Base-by-base conservation (phyloP, 2,113 vertebrate species). In the Mystacornis crossleyi region DNA sequence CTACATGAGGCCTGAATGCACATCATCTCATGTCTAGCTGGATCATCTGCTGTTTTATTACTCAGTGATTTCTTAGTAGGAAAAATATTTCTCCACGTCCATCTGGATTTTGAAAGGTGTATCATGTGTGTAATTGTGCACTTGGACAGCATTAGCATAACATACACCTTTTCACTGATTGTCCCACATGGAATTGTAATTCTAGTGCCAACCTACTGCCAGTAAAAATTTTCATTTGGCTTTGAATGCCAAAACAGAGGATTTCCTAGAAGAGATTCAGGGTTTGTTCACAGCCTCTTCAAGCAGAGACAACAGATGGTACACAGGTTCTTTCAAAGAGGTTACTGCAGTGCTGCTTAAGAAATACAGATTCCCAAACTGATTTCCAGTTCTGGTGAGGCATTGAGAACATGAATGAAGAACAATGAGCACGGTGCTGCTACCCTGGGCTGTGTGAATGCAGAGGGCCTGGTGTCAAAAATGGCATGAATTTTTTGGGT, bases 11-110 rank as follows among this genome's bases (percentile, higher is more conserved):
- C 28, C 60, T 92, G 64, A 74, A 83, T 51, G 50, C 60, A 70
- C 31, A 42, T 77, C 34, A 81, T 42, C 42, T 70, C 75, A 74
- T 18, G 42, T 58, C 67, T 70, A 82, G 43, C 13, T 54, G 66
- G 29, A 94, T 82, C 78, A 53, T 65, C 62, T 82, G 38, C 73
- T 85, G 58, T 81, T 93, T 93, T 89, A 95, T 72, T 86, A 81
- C 51, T 54, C 38, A 54, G 34, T 45, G 33, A 92, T 34, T 88
- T 47, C 67, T 66, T 58, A 67, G 33, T 38, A 92, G 75, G 53
- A 86, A 88, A 94, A 94, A 77, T 72, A 93, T 82, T 95, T 94
- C 74, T 91, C 25, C 70, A 79, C 0, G 21, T 82, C 71, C 73
- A 75, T 90, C 45, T 94, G 88, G 70, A 82, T 61, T 90, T 91